Conservation (phyloP, 2,888 invertebrate species). For the Spodoptera picta region DNA sequence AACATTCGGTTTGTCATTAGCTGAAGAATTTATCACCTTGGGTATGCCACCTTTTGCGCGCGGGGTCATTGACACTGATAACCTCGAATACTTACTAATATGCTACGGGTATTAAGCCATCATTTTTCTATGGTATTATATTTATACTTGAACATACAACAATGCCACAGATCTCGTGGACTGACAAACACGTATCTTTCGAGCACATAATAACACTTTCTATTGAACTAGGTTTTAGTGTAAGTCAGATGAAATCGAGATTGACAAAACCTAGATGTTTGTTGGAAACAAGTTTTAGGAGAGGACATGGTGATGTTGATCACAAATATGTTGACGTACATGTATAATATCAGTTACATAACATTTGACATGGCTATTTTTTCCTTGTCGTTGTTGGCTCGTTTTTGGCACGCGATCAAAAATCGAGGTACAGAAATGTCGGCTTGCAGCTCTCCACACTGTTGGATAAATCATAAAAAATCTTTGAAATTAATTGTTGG, state of each 20-base stretch:
- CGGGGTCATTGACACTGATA: slow-evolving; percentile 79
- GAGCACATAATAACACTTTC: slow-evolving; percentile 17
- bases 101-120: slow-evolving; percentile 8
- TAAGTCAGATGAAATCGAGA: slow-evolving; percentile 20
- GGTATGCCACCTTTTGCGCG: slow-evolving; percentile 78
- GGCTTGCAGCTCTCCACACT: slow-evolving; percentile 58
- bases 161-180: slow-evolving; percentile 1
- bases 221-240: slow-evolving; percentile 3
- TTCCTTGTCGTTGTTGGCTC: slow-evolving; percentile 81
- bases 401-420: slow-evolving; percentile 80
- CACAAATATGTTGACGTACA: slow-evolving; percentile 62
- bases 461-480: slow-evolving; percentile 48
- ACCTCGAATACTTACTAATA: slow-evolving; percentile 55
- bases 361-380: slow-evolving; percentile 84
- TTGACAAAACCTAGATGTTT: slow-evolving; percentile 27
- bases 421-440: slow-evolving; percentile 68
- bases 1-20: slow-evolving; percentile 66
- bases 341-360: slow-evolving; percentile 68
- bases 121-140: slow-evolving; percentile 20
- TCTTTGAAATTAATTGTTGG: slow-evolving; percentile 20
- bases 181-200: slow-evolving; percentile 2
- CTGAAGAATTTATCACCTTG: slow-evolving; percentile 74
- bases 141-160: slow-evolving; percentile 2
- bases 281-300: slow-evolving; percentile 25
- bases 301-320: slow-evolving; percentile 40